Conservation (phyloP, 1,140 invertebrate species). For the Diabrotica virgifera region DNA sequence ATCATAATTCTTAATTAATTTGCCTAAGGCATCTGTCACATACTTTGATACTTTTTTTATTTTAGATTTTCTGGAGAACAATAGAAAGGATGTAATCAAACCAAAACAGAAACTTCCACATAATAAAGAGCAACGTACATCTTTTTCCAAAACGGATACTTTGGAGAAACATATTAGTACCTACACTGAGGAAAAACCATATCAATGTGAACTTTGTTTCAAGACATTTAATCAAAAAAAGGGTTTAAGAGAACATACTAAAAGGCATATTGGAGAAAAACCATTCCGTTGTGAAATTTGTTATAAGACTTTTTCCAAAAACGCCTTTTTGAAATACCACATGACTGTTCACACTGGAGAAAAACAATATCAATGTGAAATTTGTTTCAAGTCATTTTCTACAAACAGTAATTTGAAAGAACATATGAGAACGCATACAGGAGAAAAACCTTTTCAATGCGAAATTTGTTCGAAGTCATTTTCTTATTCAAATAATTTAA, state of each 20-base stretch:
- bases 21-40: too few relatives aligned
- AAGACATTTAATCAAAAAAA: conserved; percentile 12
- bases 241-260: conserved; percentile 48
- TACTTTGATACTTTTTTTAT: too few relatives aligned
- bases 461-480: conserved; percentile 20
- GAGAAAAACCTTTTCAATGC: conserved; percentile 25
- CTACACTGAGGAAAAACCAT: conserved; percentile 53
- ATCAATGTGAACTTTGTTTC: conserved; percentile 51
- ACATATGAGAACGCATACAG: conserved; percentile 29
- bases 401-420: conserved; percentile 27
- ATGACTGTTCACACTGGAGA: too few relatives aligned
- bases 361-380: too few relatives aligned
- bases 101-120: conserved; percentile 49
- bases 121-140: conserved; percentile 43
- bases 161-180: conserved; percentile 51
- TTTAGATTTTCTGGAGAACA: too few relatives aligned
- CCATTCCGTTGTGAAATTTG: conserved; percentile 57
- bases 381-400: too few relatives aligned
- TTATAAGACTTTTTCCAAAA: conserved; percentile 50
- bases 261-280: conserved; percentile 51
- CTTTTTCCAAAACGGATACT: too few relatives aligned
- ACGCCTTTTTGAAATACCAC: background rate
- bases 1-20: too few relatives aligned
- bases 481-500: conserved; percentile 11
- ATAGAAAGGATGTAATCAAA: too few relatives aligned